Percentiles rank a stretch among this genome's conserved stretches.
Evolutionary conservation across 2,113 vertebrate genomes (phyloP).

Genomic region (Chascanopsetta lugubris): DNA sequence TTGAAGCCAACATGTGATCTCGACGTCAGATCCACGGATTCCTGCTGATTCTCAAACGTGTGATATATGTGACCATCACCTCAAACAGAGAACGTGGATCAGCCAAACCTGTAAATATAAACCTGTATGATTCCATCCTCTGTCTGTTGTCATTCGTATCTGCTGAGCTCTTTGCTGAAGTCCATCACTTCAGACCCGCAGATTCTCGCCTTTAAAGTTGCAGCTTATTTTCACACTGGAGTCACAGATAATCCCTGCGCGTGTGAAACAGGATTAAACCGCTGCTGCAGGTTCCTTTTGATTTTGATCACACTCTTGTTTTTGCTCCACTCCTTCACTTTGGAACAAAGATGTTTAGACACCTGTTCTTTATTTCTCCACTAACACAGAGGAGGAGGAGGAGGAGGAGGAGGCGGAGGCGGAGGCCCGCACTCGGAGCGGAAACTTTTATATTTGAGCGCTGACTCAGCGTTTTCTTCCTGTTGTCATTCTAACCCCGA

Average conservation of each 20-base stretch:
- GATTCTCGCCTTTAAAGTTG: background rate
- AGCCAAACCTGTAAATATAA: too few species aligned
- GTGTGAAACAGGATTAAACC: constrained; percentile 32
- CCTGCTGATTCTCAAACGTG: too few species aligned
- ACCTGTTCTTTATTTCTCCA: constrained; percentile 50
- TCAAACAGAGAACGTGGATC: too few species aligned
- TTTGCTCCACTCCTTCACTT: constrained; percentile 17
- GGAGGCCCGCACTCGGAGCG: constrained; percentile 2
- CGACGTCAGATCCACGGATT: too few species aligned
- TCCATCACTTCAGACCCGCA: too few species aligned
- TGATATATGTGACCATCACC: too few species aligned
- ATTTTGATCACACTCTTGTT: constrained; percentile 39
- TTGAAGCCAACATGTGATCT: too few species aligned
- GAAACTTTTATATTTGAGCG: constrained; percentile 9
- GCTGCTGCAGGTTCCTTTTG: constrained; percentile 10
- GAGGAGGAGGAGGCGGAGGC: too few species aligned
- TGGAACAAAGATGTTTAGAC: constrained; percentile 46
- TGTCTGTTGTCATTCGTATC: too few species aligned
- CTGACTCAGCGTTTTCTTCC: constrained; percentile 31
- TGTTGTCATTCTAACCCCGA: constrained; percentile 40
- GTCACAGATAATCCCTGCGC: constrained; percentile 18
- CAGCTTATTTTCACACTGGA: constrained; percentile 1
- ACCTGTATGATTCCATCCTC: too few species aligned
- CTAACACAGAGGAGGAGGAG: constrained; percentile 20
- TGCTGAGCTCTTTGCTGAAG: too few species aligned